A percentile compares a stretch with the other conserved stretches of the same genome.
These are phyloP conservation scores for Vidua chalybeata DNA, from an alignment of 2,113 vertebrate genomes.

Conservation along the genomic window DNA sequence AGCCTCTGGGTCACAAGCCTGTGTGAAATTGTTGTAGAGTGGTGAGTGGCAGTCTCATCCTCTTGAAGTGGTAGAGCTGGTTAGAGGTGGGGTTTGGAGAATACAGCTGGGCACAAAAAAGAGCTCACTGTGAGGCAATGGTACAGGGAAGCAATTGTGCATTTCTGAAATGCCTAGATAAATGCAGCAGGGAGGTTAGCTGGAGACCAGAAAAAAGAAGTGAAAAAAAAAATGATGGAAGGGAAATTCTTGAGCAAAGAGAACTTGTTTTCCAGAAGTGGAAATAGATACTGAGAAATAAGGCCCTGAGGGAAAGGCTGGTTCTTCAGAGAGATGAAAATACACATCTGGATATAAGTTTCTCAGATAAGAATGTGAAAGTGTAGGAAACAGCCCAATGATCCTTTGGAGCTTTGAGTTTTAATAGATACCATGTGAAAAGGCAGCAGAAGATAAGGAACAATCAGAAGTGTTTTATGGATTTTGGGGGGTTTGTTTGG, in stretches of 20 bases:
- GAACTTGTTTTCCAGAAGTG: slow-evolving; percentile 1
- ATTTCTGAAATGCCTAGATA: neutral
- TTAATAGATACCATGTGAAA: slow-evolving; percentile 28
- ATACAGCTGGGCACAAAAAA: neutral
- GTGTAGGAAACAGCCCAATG: neutral
- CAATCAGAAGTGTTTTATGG: neutral
- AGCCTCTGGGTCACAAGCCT: neutral
- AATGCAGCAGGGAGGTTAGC: neutral
- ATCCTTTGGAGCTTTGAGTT: neutral
- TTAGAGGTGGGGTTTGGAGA: neutral
- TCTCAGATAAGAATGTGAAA: slow-evolving; percentile 19
- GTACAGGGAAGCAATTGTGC: neutral
- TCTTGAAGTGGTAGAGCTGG: neutral
- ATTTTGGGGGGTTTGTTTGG: neutral
- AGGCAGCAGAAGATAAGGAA: neutral
- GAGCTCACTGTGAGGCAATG: neutral
- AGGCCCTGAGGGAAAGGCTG: neutral
- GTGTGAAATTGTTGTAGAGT: neutral
- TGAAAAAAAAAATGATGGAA: neutral
- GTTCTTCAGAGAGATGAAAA: neutral
- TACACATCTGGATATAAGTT: neutral
- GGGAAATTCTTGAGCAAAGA: neutral
- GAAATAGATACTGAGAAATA: slow-evolving; percentile 2
- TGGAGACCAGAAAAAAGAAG: neutral
- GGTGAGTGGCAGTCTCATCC: neutral